A percentile compares a stretch with the other conserved stretches of the same genome.
Conservation (phyloP, 2,113 vertebrate genomes). For the Phocoena sinus region DNA sequence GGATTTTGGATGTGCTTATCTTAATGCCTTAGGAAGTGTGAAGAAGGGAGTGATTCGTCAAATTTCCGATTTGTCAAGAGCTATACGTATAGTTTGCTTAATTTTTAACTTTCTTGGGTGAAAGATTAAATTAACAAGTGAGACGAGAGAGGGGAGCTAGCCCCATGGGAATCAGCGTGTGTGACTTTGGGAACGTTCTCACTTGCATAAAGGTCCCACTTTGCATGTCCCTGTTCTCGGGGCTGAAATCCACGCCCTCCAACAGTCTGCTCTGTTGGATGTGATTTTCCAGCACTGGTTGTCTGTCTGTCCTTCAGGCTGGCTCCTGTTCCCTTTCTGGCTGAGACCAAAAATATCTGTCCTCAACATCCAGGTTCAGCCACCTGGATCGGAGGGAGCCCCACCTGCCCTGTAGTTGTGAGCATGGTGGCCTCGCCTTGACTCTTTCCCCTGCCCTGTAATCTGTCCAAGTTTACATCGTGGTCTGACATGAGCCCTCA, state of each 20-base stretch:
- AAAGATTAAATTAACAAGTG: no score
- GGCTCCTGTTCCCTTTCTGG: neutral
- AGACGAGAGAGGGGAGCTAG: neutral
- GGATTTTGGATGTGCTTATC: neutral
- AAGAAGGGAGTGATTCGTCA: neutral
- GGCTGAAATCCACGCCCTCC: neutral
- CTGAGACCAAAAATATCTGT: neutral
- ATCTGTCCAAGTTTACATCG: neutral
- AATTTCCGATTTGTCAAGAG: neutral
- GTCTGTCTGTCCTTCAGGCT: neutral
- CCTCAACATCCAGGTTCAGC: neutral
- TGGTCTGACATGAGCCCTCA: neutral
- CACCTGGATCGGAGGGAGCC: neutral
- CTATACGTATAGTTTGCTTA: neutral
- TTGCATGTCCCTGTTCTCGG: rapidly evolving
- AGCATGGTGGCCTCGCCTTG: neutral
- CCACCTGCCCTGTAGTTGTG: neutral
- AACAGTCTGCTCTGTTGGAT: neutral
- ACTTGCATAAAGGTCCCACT: neutral
- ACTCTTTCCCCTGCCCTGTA: no score
- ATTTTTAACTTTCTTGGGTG: neutral
- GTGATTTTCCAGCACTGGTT: neutral
- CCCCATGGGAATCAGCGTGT: neutral
- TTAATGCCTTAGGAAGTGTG: neutral
- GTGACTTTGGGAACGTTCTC: neutral